Evolutionary conservation across 2,797 vertebrate species (phyloP), one percentile per base, ranked within the genome.

Genomic region (Neosalanx taihuensis): DNA sequence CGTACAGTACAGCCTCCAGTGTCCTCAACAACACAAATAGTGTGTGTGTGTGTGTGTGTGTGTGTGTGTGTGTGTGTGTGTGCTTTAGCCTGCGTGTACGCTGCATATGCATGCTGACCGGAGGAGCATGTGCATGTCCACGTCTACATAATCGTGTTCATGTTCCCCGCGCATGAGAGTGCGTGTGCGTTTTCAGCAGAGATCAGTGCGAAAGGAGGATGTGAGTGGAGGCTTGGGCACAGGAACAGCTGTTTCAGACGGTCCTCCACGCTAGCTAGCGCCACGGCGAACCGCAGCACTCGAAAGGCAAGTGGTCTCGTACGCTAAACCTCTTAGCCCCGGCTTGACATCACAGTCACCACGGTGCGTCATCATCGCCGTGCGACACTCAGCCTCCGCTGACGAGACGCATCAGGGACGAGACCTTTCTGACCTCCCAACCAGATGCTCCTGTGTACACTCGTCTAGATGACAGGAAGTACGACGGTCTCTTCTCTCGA

Each of bases 281-380:
- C 37, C 3, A 12, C 37, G 35, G 35, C 35, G 35, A 60, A 33
- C 37, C 37, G 3, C 9, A 12, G 7, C 37, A 41, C 37, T 41
- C 37, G 9, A 41, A 41, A 66, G 71, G 70, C 76, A 64, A 70
- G 31, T 41, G 62, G 62, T 33, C 62, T 20, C 62, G n/a, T 13
- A 64, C 53, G 17, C 18, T 76, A 76, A 79, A 72, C 76, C 59
- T 76, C 76, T 76, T 81, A 78, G 72, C 72, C 56, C 56, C 68
- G 78, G 76, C 72, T 76, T 74, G 78, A 70, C 72, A 81, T 76
- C 74, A 73, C 41, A 26, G 68, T 72, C 37, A 12, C 9, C 12
- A 7, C 12, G 10, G 23, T 6, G 17, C 60, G 59, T 64, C 59
- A 26, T 7, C 37, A 7, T 10, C 35, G 35, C 35, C 6, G 35